phyloP scores from a whole-genome alignment of 1,140 invertebrate species.

The Pararge aegeria region DNA sequence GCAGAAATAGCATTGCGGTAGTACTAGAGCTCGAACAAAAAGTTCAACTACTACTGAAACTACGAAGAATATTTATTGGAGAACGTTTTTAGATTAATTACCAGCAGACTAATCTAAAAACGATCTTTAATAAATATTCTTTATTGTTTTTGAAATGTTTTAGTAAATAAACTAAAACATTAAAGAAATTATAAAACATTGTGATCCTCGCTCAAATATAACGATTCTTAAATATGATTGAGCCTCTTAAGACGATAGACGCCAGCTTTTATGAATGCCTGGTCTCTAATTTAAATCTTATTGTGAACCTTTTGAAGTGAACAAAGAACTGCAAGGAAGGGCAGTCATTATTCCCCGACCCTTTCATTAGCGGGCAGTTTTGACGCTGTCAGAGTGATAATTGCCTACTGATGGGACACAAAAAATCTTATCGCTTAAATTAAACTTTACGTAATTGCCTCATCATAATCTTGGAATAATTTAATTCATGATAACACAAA shows the following conservation, averaged over 20 bases:
- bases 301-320: slow-evolving; percentile 16
- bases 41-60: too few relatives aligned
- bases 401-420: slow-evolving; percentile 5
- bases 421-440: slow-evolving; percentile 1
- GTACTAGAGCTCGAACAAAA: too few relatives aligned
- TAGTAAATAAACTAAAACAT: too few relatives aligned
- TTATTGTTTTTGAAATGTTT: too few relatives aligned
- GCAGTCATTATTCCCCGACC: slow-evolving; percentile 15
- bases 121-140: too few relatives aligned
- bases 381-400: slow-evolving; percentile 22
- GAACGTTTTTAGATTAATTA: too few relatives aligned
- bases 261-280: slow-evolving; percentile 18
- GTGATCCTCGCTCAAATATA: too few relatives aligned
- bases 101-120: too few relatives aligned
- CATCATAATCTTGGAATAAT: not conserved
- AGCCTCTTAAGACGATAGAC: not conserved
- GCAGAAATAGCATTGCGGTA: too few relatives aligned
- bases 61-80: too few relatives aligned
- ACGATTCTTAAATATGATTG: slow-evolving; percentile 19
- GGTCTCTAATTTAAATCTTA: slow-evolving; percentile 21
- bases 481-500: too few relatives aligned
- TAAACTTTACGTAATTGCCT: not conserved
- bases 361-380: slow-evolving; percentile 14
- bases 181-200: not conserved
- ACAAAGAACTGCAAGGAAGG: slow-evolving; percentile 11